Conservation (phyloP, 2,888 invertebrate species). For the Ennomos fuscantarius region DNA sequence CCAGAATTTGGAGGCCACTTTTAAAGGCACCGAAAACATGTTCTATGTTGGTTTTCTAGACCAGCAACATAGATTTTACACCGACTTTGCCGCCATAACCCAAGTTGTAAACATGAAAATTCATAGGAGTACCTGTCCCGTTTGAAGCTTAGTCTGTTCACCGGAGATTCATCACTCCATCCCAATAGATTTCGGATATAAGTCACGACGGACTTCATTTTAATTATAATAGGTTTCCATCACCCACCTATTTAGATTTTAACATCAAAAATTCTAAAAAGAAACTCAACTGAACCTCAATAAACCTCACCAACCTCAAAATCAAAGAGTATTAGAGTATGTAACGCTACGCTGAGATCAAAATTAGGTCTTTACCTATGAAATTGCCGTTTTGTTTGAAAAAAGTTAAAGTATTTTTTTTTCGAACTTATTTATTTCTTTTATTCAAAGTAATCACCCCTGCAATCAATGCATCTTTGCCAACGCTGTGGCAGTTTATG, state of each 20-base stretch:
- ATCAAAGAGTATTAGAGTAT: constrained; percentile 44
- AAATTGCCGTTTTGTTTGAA: too few species aligned
- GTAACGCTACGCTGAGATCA: too few species aligned
- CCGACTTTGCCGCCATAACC: constrained; percentile 81
- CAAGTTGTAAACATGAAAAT: constrained; percentile 73
- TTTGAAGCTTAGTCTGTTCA: constrained; percentile 68
- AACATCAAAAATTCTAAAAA: constrained; percentile 45
- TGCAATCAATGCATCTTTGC: too few species aligned
- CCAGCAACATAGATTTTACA: constrained; percentile 46
- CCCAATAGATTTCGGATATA: constrained; percentile 74
- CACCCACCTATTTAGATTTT: constrained; percentile 50
- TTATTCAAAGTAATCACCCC: too few species aligned
- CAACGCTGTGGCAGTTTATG: too few species aligned
- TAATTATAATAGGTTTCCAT: constrained; percentile 68
- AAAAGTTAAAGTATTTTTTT: too few species aligned
- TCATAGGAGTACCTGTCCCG: constrained; percentile 75
- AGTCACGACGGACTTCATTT: constrained; percentile 77
- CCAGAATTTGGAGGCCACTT: constrained; percentile 73
- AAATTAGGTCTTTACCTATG: too few species aligned
- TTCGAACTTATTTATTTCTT: too few species aligned
- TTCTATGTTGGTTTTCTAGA: constrained; percentile 37
- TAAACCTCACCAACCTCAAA: constrained; percentile 25
- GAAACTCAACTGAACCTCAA: constrained; percentile 50
- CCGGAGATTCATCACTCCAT: constrained; percentile 64
- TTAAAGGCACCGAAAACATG: constrained; percentile 71